Conservation (phyloP, 1,140 invertebrate genomes). For the Aphis gossypii region DNA sequence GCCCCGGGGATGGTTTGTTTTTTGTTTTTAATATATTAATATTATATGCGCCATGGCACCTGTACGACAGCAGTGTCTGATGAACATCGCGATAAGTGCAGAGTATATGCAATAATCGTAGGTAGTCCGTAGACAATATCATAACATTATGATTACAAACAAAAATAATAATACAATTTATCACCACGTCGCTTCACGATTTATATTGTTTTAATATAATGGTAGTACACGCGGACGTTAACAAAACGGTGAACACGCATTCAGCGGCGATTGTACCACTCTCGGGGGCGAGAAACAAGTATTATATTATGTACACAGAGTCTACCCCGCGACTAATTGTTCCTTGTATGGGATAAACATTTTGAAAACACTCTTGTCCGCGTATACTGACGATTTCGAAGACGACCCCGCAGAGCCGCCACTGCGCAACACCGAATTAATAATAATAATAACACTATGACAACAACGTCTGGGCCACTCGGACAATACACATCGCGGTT, state of each 20-base stretch:
- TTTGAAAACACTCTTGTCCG: not conserved
- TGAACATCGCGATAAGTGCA: not conserved
- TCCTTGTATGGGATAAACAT: not conserved
- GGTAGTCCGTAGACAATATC: not conserved
- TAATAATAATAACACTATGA: not conserved
- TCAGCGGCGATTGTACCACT: not conserved
- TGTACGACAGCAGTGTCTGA: not conserved
- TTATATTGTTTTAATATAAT: not conserved
- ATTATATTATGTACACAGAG: not conserved
- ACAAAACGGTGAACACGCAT: not conserved
- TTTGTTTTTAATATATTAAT: no score
- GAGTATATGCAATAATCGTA: not conserved
- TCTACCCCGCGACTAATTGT: not conserved
- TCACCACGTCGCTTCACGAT: not conserved
- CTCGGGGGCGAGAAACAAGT: not conserved
- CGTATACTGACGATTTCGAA: not conserved
- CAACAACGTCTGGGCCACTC: not conserved
- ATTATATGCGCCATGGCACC: not conserved
- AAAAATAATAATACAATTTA: not conserved
- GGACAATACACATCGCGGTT: not conserved
- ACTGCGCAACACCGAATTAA: not conserved
- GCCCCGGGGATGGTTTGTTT: no score
- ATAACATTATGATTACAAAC: not conserved
- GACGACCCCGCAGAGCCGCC: not conserved
- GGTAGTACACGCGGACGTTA: not conserved